Evolutionary conservation across 2,888 invertebrate species (phyloP).

Genomic region (Bombylius discolor): DNA sequence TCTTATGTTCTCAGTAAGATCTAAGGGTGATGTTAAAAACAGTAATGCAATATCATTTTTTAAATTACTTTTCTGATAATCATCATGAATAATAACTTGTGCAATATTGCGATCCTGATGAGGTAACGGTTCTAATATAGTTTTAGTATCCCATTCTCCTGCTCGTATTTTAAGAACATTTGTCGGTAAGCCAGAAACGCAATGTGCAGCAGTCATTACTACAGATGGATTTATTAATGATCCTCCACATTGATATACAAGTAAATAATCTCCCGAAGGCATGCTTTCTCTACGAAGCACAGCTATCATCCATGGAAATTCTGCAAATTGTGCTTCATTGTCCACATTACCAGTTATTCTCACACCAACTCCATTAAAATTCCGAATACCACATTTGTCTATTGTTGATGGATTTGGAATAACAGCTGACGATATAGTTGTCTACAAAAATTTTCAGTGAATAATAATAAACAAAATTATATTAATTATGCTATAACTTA

Average conservation of each 20-base stretch:
- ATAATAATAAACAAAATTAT: not conserved
- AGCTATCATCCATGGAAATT: slow-evolving; percentile 44
- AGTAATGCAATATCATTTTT: slow-evolving; percentile 44
- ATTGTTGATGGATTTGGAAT: slow-evolving; percentile 24
- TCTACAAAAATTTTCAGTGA: not conserved
- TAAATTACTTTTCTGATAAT: slow-evolving; percentile 45
- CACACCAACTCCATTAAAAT: slow-evolving; percentile 58
- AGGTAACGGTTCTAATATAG: slow-evolving; percentile 51
- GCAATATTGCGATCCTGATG: slow-evolving; percentile 49
- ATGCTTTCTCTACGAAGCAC: slow-evolving; percentile 24
- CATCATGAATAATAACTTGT: slow-evolving; percentile 31
- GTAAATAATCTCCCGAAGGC: slow-evolving; percentile 14
- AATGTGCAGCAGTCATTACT: slow-evolving; percentile 72
- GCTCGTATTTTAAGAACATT: slow-evolving; percentile 43
- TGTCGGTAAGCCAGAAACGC: slow-evolving; percentile 37
- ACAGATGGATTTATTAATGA: slow-evolving; percentile 37
- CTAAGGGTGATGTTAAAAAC: not conserved
- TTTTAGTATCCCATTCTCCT: slow-evolving; percentile 79
- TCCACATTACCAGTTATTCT: slow-evolving; percentile 50
- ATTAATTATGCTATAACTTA: not conserved
- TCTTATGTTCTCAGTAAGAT: not conserved
- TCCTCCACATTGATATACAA: slow-evolving; percentile 39
- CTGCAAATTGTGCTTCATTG: slow-evolving; percentile 47
- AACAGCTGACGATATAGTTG: slow-evolving; percentile 11
- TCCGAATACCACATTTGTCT: slow-evolving; percentile 55